A percentile compares a stretch with the other conserved stretches of the same genome.
These are phyloP conservation scores for Acleris laterana DNA, from an alignment of 2,888 invertebrate species.

Conservation along the genomic window DNA sequence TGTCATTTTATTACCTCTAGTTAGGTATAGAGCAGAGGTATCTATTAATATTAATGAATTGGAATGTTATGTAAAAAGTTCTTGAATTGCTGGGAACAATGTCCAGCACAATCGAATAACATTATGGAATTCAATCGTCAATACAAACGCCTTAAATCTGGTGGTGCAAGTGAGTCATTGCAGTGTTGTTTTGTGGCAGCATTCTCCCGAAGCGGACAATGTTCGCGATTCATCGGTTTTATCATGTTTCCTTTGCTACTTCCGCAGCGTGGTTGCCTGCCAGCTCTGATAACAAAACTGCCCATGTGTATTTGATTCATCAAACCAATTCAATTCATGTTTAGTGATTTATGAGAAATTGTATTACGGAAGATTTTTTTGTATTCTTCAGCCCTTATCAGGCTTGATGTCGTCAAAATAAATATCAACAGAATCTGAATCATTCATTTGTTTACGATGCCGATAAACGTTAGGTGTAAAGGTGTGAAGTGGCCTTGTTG, in stretches of 20 bases:
- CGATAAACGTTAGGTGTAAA: constrained; percentile 37
- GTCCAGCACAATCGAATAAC: constrained; percentile 8
- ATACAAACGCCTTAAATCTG: constrained; percentile 16
- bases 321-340: neutral
- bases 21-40: too few relatives aligned
- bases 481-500: constrained; percentile 56
- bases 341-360: too few relatives aligned
- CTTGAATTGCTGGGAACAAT: constrained; percentile 1
- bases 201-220: constrained; percentile 59
- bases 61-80: too few relatives aligned
- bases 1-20: too few relatives aligned
- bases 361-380: neutral
- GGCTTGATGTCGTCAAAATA: neutral
- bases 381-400: constrained; percentile 3
- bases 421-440: constrained; percentile 8
- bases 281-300: constrained; percentile 60
- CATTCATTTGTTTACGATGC: constrained; percentile 31
- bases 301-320: constrained; percentile 12
- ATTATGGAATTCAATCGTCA: constrained; percentile 17
- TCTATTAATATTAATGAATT: too few relatives aligned
- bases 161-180: constrained; percentile 28
- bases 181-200: constrained; percentile 27
- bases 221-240: constrained; percentile 67
- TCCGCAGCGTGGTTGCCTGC: constrained; percentile 62
- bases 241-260: constrained; percentile 75